These are phyloP conservation scores for Spea bombifrons DNA, from an alignment of 2,113 vertebrate genomes.

Conservation along the genomic window DNA sequence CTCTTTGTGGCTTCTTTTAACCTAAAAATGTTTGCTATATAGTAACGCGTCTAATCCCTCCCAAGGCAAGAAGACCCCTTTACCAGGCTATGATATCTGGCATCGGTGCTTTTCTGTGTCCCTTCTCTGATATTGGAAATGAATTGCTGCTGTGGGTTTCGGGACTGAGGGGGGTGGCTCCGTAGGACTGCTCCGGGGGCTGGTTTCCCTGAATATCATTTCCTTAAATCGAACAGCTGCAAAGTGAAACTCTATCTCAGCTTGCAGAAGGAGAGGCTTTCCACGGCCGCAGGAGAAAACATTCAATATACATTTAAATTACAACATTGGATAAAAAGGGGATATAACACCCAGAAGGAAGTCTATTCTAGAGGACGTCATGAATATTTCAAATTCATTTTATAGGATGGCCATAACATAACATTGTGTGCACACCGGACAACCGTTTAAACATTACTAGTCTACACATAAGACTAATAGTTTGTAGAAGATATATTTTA, in stretches of 20 bases:
- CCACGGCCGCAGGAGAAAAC: conserved; percentile 14
- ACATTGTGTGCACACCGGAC: no score
- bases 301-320: conserved; percentile 32
- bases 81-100: conserved; percentile 43
- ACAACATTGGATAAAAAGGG: neutral
- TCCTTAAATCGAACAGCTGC: conserved; percentile 38
- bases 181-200: neutral
- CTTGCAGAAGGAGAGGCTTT: conserved; percentile 2
- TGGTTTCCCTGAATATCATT: neutral
- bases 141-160: conserved; percentile 14
- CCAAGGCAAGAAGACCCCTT: conserved; percentile 1
- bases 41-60: neutral
- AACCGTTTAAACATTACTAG: no score
- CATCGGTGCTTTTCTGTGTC: neutral
- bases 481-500: no score
- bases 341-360: neutral
- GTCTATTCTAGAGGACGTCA: neutral
- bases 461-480: no score
- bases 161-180: neutral
- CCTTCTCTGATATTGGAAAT: neutral
- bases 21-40: neutral
- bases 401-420: no score
- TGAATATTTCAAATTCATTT: no score
- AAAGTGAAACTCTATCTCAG: conserved; percentile 25
- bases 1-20: neutral